Evolutionary conservation across 2,888 invertebrate species (phyloP).

Genomic region (Leptura quadrifasciata): DNA sequence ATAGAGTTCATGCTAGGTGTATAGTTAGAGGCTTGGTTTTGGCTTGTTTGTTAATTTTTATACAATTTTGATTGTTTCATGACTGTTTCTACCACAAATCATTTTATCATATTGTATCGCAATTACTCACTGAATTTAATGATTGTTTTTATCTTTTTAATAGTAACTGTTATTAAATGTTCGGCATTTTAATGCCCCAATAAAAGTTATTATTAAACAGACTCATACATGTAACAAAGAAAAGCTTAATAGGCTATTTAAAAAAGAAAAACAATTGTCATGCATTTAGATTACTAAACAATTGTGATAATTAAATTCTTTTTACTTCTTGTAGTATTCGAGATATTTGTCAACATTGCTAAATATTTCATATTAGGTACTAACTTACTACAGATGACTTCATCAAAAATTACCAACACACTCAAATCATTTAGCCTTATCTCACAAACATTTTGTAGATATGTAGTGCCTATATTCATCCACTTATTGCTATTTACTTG

Average conservation of each 20-base stretch:
- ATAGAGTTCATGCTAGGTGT: slow-evolving; percentile 59
- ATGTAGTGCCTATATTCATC: neutral
- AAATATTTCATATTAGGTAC: neutral
- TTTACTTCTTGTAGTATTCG: neutral
- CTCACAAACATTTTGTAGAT: neutral
- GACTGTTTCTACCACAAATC: slow-evolving; percentile 52
- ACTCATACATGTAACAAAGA: neutral
- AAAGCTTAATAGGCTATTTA: too few species aligned
- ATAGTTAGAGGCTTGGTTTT: slow-evolving; percentile 56
- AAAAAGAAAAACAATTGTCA: too few species aligned
- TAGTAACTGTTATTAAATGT: slow-evolving; percentile 2
- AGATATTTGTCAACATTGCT: neutral
- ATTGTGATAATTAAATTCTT: too few species aligned
- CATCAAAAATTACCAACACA: neutral
- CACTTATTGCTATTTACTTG: neutral
- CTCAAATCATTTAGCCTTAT: neutral
- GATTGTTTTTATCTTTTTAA: neutral
- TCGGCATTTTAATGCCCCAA: neutral
- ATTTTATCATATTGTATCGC: neutral
- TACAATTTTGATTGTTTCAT: slow-evolving; percentile 49
- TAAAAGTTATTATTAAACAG: slow-evolving; percentile 3
- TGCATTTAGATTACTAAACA: too few species aligned
- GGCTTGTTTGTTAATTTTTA: slow-evolving; percentile 54
- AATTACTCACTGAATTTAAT: neutral
- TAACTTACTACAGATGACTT: neutral